Conservation (phyloP, 64 coral and sea anemone genomes). For the Pocillopora verrucosa region DNA sequence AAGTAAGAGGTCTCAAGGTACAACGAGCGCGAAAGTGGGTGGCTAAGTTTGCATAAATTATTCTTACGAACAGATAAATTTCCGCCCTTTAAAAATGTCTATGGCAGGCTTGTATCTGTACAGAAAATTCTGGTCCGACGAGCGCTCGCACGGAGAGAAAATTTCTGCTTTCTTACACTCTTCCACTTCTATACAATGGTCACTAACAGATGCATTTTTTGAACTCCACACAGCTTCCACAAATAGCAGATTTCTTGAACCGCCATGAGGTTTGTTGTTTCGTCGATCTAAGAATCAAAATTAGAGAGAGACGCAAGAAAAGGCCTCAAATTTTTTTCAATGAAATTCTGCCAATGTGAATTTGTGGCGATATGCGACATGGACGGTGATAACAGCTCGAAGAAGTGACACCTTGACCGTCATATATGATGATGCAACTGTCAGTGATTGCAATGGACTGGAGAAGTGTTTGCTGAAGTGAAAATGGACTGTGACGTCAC, state of each 20-base stretch:
- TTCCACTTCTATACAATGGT: background rate
- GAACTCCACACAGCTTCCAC: background rate
- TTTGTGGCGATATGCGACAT: background rate
- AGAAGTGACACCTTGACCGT: background rate
- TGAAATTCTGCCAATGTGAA: background rate
- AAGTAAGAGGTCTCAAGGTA: too few species aligned
- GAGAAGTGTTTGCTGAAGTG: background rate
- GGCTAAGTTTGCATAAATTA: too few species aligned
- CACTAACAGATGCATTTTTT: constrained; percentile 36
- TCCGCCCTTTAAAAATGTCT: too few species aligned
- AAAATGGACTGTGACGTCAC: background rate
- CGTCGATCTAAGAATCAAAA: background rate
- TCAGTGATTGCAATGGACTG: background rate
- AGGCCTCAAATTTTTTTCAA: background rate
- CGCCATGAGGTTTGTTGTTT: background rate
- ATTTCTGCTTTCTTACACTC: background rate
- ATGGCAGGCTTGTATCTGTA: too few species aligned
- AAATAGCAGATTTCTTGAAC: background rate
- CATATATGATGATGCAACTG: constrained; percentile 37
- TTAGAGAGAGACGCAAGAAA: background rate
- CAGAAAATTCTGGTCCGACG: too few species aligned
- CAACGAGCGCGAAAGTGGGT: too few species aligned
- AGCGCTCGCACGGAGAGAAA: too few species aligned
- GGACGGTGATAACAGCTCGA: background rate
- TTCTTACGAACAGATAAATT: too few species aligned